Base-by-base conservation (phyloP, 1,140 invertebrate genomes). In the Drosophila lacertosa region DNA sequence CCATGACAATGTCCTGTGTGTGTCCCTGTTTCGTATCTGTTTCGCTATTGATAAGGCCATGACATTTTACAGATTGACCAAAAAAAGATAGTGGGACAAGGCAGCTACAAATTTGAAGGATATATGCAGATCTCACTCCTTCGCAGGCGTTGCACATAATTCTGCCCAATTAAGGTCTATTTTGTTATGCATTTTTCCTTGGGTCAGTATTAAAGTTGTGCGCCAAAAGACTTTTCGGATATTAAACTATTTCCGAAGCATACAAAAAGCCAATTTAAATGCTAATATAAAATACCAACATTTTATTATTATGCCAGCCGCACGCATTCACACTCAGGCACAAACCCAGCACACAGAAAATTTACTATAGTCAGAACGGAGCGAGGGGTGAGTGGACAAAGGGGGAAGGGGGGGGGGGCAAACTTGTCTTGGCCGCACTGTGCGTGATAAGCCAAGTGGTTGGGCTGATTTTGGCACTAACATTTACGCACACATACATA, bases 231-330 rank as follows among this genome's bases (percentile, higher is more conserved):
- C 73, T 72, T 69, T 72, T 62, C 82, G 82, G 82, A 86, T 86
- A 86, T 86, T 86, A 86, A 86, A 86, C 82, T 86, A 86, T 86
- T 86, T 86, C 82, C 82, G 82, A 86, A 82, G 82, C 82, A 82
- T 60, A 89, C 79, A 89, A 89, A 83, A 89, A 89, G 83, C 78
- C 86, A 89, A 89, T 89, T 89, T 89, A 89, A 89, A 89, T 89
- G 86, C 86, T 89, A 89, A 89, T 89, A 89, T 89, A 89, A 89
- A 89, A 89, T 89, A 82, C 74, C 86, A 89, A 89, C 86, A 86
- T 89, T 89, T 89, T 89, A 89, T 86, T 86, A 86, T 86, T 86
- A 88, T 79, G 81, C 74, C 78, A 89, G 74, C 71, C 82, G 69
- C 86, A 89, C 68, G 74, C 83, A 89, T 47, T 59, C 54, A 62